phyloP scores from a whole-genome alignment of 2,888 invertebrate genomes.

The Embidobia sp. region DNA sequence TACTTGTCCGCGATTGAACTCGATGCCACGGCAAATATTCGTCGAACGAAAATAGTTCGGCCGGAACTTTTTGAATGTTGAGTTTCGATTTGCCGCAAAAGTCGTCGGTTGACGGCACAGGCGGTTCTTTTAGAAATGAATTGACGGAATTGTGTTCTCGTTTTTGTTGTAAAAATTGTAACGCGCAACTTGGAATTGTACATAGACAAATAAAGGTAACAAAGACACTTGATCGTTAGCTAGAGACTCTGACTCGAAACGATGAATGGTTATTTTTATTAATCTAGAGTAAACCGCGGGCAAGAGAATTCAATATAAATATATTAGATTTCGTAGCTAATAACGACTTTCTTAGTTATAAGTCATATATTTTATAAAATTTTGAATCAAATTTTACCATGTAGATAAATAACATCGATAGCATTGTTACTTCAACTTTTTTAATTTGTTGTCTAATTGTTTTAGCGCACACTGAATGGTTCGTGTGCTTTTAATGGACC shows the following conservation, averaged over 20 bases:
- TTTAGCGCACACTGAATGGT: slow-evolving; percentile 9
- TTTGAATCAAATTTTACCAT: slow-evolving; percentile 17
- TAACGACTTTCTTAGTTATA: slow-evolving; percentile 27
- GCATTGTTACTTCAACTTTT: slow-evolving; percentile 30
- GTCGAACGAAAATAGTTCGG: slow-evolving; percentile 26
- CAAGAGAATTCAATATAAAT: slow-evolving; percentile 15
- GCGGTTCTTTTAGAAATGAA: slow-evolving; percentile 20
- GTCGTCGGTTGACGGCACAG: slow-evolving; percentile 6
- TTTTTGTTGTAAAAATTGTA: slow-evolving; percentile 28
- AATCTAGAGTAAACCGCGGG: slow-evolving; percentile 6
- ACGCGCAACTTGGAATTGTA: slow-evolving; percentile 44
- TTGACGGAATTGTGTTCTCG: slow-evolving; percentile 4
- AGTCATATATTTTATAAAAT: slow-evolving; percentile 35
- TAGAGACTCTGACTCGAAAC: slow-evolving; percentile 6
- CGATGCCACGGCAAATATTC: slow-evolving; percentile 21
- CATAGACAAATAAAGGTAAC: slow-evolving; percentile 27
- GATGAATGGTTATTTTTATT: slow-evolving; percentile 36
- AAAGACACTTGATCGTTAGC: slow-evolving; percentile 22
- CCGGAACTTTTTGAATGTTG: slow-evolving; percentile 44
- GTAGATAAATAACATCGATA: slow-evolving; percentile 8
- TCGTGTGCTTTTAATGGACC: slow-evolving; percentile 18
- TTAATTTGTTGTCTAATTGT: slow-evolving; percentile 46
- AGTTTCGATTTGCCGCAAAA: slow-evolving; percentile 31
- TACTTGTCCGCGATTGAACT: slow-evolving; percentile 24
- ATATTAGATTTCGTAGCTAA: slow-evolving; percentile 13